Evolutionary conservation across 2,113 vertebrate genomes (phyloP).

Genomic region (Neolamprologus sp.): DNA sequence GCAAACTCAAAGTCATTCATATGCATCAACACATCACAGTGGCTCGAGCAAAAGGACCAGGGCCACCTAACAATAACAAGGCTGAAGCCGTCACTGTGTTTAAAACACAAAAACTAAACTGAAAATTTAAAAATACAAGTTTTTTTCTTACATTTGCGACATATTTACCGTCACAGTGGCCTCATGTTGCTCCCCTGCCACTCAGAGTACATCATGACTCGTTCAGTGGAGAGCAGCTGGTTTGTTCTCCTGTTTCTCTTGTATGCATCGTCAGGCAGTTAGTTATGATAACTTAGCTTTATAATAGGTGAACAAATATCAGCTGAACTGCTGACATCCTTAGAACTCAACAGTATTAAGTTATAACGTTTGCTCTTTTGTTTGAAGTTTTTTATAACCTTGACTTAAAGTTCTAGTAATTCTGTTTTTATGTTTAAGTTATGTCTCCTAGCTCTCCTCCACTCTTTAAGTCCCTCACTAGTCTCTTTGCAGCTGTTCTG

Average conservation of each 20-base stretch:
- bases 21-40: not conserved
- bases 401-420: not conserved
- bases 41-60: not conserved
- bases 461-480: not conserved
- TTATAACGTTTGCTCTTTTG: not conserved
- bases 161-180: accelerated
- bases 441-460: not conserved
- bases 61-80: accelerated
- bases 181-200: not conserved
- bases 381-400: not conserved
- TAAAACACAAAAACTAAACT: not conserved
- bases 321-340: not conserved
- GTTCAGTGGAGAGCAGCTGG: not conserved
- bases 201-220: not conserved
- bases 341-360: not conserved
- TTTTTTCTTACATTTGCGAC: not conserved
- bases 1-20: not conserved
- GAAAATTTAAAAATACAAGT: accelerated
- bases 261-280: accelerated
- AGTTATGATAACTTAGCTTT: not conserved
- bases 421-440: not conserved
- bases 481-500: not conserved
- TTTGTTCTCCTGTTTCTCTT: not conserved
- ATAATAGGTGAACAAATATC: not conserved
- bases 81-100: not conserved